Conservation (phyloP, 92 coral and sea anemone species). For the Epizoanthus fatuus region DNA sequence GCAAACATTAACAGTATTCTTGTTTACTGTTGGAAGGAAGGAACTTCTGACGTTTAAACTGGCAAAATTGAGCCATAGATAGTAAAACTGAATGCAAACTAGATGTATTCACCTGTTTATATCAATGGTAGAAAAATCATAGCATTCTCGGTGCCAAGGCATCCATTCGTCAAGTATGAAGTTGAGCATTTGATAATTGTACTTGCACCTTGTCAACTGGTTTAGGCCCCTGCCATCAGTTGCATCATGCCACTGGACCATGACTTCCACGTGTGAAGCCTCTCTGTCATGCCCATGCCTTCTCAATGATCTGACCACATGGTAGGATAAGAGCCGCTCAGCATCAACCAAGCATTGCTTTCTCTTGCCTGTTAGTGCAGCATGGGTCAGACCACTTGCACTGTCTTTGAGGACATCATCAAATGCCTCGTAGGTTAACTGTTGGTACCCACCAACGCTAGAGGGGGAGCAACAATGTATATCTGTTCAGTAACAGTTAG, state of each 20-base stretch:
- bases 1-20: no score
- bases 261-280: slow-evolving; percentile 45
- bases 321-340: slow-evolving; percentile 59
- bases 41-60: no score
- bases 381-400: slow-evolving; percentile 67
- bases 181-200: slow-evolving; percentile 65
- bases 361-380: slow-evolving; percentile 70
- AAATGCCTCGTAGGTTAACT: slow-evolving; percentile 53
- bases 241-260: slow-evolving; percentile 75
- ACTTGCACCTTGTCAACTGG: slow-evolving; percentile 56
- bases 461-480: neutral
- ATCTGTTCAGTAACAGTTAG: no score
- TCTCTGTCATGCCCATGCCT: slow-evolving; percentile 56
- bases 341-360: slow-evolving; percentile 70
- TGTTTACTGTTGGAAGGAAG: no score
- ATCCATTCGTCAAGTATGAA: slow-evolving; percentile 74
- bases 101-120: slow-evolving; percentile 55
- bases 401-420: slow-evolving; percentile 63
- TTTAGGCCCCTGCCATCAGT: slow-evolving; percentile 62
- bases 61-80: no score
- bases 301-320: slow-evolving; percentile 47
- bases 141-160: slow-evolving; percentile 65
- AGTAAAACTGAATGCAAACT: neutral
- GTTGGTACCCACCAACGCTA: slow-evolving; percentile 39
- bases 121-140: slow-evolving; percentile 71